Percentiles rank a stretch among this genome's conserved stretches.
phyloP scores from a whole-genome alignment of 2,113 vertebrate species.

The Pycnonotus jocosus region DNA sequence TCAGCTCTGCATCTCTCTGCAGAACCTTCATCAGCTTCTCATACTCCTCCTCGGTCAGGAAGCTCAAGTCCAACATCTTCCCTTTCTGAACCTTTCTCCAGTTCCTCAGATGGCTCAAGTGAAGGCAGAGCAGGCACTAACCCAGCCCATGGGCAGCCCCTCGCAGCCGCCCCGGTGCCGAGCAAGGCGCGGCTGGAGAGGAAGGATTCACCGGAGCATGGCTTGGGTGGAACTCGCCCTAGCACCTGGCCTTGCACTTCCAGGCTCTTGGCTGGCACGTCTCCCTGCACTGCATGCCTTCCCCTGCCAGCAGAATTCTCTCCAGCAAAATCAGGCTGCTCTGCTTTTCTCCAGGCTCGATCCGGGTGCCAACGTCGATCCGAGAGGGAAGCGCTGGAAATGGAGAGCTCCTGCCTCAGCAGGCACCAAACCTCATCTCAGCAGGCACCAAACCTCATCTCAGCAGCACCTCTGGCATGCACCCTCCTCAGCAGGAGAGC shows the following conservation, averaged over 20 bases:
- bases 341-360: background rate
- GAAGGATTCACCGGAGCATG: slow-evolving; percentile 4
- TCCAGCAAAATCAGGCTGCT: background rate
- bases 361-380: background rate
- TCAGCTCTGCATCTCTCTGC: slow-evolving; percentile 72
- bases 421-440: background rate
- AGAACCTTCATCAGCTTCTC: slow-evolving; percentile 68
- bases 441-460: background rate
- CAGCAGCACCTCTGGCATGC: background rate
- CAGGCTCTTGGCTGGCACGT: background rate
- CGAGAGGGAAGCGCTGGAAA: background rate
- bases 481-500: background rate
- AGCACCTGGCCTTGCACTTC: background rate
- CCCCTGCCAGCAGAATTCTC: background rate
- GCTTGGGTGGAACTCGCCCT: background rate
- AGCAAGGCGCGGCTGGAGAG: background rate
- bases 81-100: background rate
- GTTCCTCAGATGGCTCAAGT: background rate
- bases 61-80: slow-evolving; percentile 71
- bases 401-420: background rate
- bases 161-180: background rate
- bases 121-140: background rate
- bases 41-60: slow-evolving; percentile 71
- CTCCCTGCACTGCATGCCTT: background rate
- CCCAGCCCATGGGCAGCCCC: slow-evolving; percentile 18